phyloP scores from a whole-genome alignment of 2,888 invertebrate genomes.

The Drosophila histrio region DNA sequence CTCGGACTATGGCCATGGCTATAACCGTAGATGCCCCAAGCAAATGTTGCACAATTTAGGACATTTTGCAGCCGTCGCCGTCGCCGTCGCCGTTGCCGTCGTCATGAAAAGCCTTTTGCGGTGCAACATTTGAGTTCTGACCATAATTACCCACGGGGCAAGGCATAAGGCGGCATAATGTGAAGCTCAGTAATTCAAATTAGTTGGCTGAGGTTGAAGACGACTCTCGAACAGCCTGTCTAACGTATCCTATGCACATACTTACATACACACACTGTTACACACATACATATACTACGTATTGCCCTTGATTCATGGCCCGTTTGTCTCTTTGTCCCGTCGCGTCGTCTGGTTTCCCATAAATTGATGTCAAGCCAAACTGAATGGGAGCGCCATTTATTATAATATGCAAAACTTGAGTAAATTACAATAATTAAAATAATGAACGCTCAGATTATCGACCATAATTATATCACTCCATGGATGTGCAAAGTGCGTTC shows the following conservation, averaged over 20 bases:
- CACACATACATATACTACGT: neutral
- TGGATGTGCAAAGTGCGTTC: slow-evolving; percentile 41
- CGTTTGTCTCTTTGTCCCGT: neutral
- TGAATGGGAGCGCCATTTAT: slow-evolving; percentile 66
- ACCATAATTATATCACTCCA: slow-evolving; percentile 68
- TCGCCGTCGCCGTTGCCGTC: neutral
- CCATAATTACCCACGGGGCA: slow-evolving; percentile 65
- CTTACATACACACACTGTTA: neutral
- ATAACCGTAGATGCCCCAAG: slow-evolving; percentile 47
- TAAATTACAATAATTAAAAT: slow-evolving; percentile 80
- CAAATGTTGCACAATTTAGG: slow-evolving; percentile 78
- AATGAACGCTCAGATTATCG: slow-evolving; percentile 78
- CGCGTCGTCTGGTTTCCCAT: slow-evolving; percentile 16
- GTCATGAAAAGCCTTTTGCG: neutral
- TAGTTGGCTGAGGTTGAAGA: slow-evolving; percentile 54
- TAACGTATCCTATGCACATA: neutral
- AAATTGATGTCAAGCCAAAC: slow-evolving; percentile 69
- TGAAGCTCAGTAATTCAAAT: slow-evolving; percentile 75
- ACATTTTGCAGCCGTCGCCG: slow-evolving; percentile 63
- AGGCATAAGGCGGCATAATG: slow-evolving; percentile 30
- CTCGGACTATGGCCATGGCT: slow-evolving; percentile 11
- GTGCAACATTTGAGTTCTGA: slow-evolving; percentile 41
- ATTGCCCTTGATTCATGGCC: slow-evolving; percentile 13
- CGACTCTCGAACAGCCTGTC: neutral
- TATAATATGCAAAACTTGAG: slow-evolving; percentile 76